These are phyloP conservation scores for Actinopyga echinites DNA, from an alignment of 53 echinoderm and acorn worm species.

Conservation along the genomic window DNA sequence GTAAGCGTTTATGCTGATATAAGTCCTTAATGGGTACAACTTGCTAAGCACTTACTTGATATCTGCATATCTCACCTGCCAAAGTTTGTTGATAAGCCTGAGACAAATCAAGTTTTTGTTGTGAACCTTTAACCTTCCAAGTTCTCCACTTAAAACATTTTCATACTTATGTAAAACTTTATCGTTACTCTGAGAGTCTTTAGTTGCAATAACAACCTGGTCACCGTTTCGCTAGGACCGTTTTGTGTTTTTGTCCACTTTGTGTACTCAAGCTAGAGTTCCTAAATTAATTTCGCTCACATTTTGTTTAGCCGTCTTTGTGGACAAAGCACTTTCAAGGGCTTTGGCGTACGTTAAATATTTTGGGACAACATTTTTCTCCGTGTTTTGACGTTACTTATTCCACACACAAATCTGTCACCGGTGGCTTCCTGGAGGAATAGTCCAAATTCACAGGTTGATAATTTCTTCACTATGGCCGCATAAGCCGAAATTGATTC, in stretches of 20 bases:
- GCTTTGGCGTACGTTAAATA: not conserved
- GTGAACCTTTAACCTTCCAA: too few relatives aligned
- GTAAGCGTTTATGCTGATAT: too few relatives aligned
- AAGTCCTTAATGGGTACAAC: too few relatives aligned
- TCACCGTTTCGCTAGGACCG: not conserved
- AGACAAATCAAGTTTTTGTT: too few relatives aligned
- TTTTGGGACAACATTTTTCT: not conserved
- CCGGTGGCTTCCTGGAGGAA: not conserved
- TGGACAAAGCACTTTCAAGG: not conserved
- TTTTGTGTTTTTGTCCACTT: not conserved
- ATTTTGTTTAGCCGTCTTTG: not conserved
- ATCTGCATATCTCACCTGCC: too few relatives aligned
- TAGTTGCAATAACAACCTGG: not conserved
- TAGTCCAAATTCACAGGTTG: not conserved
- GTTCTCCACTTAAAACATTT: too few relatives aligned
- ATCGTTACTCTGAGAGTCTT: not conserved
- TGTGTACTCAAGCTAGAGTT: not conserved
- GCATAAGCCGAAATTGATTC: conserved; percentile 18
- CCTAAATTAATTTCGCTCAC: not conserved
- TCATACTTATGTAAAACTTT: too few relatives aligned
- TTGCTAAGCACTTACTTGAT: too few relatives aligned
- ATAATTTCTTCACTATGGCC: not conserved
- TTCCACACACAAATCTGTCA: not conserved
- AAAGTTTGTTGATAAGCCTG: too few relatives aligned
- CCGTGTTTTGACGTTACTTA: not conserved